Evolutionary conservation across 1,140 invertebrate species (phyloP).

Genomic region (Drosophila equinoxialis): DNA sequence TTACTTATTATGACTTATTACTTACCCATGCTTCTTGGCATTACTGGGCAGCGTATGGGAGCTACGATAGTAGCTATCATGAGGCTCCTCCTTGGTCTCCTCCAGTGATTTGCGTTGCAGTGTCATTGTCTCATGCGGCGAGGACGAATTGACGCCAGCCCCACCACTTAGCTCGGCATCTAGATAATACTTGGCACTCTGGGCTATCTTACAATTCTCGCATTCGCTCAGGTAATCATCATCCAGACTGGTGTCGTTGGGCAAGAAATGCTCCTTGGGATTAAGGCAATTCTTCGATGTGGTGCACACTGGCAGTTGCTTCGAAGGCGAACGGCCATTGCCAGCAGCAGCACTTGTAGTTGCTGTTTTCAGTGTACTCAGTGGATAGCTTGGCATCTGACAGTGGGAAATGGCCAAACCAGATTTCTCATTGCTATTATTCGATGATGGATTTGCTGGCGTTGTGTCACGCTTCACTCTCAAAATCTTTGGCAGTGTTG

Average conservation of each 20-base stretch:
- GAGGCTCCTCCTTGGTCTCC: constrained; percentile 83
- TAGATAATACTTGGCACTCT: constrained; percentile 87
- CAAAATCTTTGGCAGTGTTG: constrained; percentile 60
- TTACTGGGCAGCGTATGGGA: constrained; percentile 88
- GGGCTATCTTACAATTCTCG: constrained; percentile 91
- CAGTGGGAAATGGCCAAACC: constrained; percentile 62
- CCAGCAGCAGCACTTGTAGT: constrained; percentile 1
- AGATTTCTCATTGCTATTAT: constrained; percentile 10
- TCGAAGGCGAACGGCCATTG: constrained; percentile 41
- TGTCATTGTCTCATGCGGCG: constrained; percentile 89
- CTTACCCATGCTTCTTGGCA: constrained; percentile 86
- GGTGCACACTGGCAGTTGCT: constrained; percentile 81
- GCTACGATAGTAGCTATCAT: constrained; percentile 86
- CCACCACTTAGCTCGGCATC: constrained; percentile 84
- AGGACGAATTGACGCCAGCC: constrained; percentile 82
- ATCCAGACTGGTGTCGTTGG: constrained; percentile 85
- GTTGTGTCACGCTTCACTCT: constrained; percentile 42
- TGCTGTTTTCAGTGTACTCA: constrained; percentile 26
- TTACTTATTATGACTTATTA: too few species aligned
- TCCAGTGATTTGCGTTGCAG: constrained; percentile 86
- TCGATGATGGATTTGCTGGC: background rate
- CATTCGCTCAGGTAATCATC: constrained; percentile 92
- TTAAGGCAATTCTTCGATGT: constrained; percentile 82
- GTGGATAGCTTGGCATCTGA: constrained; percentile 76
- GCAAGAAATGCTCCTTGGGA: constrained; percentile 82